A percentile compares a stretch with the other conserved stretches of the same genome.
Conservation (phyloP, 2,113 vertebrate species). For the Saimiri boliviensis region DNA sequence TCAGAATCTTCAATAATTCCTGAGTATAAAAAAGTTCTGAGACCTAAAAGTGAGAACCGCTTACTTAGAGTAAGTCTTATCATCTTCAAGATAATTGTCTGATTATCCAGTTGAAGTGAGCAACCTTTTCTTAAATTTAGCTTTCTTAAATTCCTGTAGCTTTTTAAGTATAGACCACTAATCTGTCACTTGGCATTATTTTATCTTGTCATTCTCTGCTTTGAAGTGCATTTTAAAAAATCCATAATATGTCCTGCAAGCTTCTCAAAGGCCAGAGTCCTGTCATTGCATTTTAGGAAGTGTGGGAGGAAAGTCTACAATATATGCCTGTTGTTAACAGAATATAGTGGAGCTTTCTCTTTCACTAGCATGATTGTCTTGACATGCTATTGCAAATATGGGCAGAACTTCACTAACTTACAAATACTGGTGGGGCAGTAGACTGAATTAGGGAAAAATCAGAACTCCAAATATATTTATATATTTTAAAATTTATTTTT, state of each 20-base stretch:
- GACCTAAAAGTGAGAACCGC: neutral
- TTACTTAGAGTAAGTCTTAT: neutral
- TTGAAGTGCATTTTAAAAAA: neutral
- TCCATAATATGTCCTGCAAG: neutral
- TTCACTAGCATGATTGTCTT: neutral
- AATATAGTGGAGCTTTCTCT: neutral
- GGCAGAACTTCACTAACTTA: neutral
- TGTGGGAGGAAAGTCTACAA: fast-evolving
- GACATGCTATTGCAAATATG: neutral
- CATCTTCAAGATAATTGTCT: neutral
- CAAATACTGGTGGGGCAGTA: neutral
- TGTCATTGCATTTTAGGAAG: neutral
- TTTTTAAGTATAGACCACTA: neutral
- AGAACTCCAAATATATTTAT: neutral
- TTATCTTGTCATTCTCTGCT: neutral
- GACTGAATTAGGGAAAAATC: neutral
- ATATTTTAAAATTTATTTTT: neutral
- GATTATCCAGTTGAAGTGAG: neutral
- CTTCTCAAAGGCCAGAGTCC: neutral
- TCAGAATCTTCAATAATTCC: neutral
- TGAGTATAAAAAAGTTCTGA: neutral
- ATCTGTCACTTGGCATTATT: neutral
- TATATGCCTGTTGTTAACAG: neutral
- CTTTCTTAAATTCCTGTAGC: neutral
- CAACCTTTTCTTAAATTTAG: neutral